Base-by-base conservation (phyloP, 1,140 invertebrate genomes). In the Drosophila sp. region DNA sequence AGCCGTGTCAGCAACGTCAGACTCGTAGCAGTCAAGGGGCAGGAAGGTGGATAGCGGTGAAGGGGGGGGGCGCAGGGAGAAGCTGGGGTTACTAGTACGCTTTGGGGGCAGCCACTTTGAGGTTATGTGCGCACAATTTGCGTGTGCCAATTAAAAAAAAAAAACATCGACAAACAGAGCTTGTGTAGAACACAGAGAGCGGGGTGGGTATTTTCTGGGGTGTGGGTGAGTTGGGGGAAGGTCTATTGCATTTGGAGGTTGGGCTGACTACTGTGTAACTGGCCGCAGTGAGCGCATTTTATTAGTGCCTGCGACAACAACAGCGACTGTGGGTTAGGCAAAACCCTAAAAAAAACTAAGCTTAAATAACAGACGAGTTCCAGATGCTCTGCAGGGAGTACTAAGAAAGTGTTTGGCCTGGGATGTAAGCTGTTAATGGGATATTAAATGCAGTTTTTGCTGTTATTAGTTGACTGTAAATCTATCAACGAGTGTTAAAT, bases 61-160 rank as follows among this genome's bases (percentile, higher is more conserved):
- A 7, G 59, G 7, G 27, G 4, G 43, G 18, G 0, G 11, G 36
- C 6, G 36, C 29, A 8, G 18, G 51, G 32, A 18, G 18, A 45
- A 8, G 13, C 2, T 41, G 59, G 41, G 56, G 53, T 56, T 32
- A 18, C 27, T 46, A 29, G 27, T 51, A 58, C 54, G 61, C 32
- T 65, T 54, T 32, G 41, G 48, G 75, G 54, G 53, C 67, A 75
- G 61, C 71, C 79, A 78, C 46, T 82, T 78, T 78, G 78, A 76
- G 79, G 82, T 82, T 89, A 86, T 79, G 79, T 79, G 83, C 83
- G 77, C 81, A 74, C 83, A 82, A 86, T 86, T 86, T 86, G 71
- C 79, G 82, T 89, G 82, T 72, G 64, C 82, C 83, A 87, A 87
- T 87, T 87, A 89, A 82, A 48, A 48, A 27, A 25, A 76, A 7